Evolutionary conservation across 2,888 invertebrate genomes (phyloP).

Genomic region (Hecatera dysodea): DNA sequence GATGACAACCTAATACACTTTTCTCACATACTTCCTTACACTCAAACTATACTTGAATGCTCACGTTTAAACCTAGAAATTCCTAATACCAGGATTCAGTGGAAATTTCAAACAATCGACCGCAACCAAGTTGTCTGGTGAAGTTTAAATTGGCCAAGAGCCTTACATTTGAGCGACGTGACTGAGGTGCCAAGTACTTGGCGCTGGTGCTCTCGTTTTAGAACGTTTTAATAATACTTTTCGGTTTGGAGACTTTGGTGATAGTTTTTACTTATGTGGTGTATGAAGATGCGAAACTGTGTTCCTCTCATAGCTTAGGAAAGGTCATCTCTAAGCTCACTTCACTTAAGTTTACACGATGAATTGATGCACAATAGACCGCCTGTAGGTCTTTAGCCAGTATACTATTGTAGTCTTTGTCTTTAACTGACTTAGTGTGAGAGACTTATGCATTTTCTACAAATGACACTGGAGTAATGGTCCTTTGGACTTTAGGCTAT

Average conservation of each 20-base stretch:
- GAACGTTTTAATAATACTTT: slow-evolving; percentile 22
- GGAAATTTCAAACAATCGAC: slow-evolving; percentile 57
- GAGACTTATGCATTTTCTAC: too few relatives aligned
- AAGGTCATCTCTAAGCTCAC: too few relatives aligned
- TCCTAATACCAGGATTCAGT: slow-evolving; percentile 34
- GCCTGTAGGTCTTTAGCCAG: too few relatives aligned
- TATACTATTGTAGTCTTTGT: too few relatives aligned
- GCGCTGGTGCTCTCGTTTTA: slow-evolving; percentile 12
- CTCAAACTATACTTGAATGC: slow-evolving; percentile 5
- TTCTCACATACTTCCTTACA: not conserved
- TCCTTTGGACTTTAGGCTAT: too few relatives aligned
- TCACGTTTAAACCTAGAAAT: slow-evolving; percentile 41
- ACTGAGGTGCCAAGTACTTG: slow-evolving; percentile 46
- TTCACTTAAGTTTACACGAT: too few relatives aligned
- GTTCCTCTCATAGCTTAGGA: too few relatives aligned
- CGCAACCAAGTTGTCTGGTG: slow-evolving; percentile 54
- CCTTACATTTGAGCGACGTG: slow-evolving; percentile 62
- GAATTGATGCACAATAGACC: too few relatives aligned
- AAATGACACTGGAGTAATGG: too few relatives aligned
- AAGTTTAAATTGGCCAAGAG: slow-evolving; percentile 82
- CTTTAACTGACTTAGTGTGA: too few relatives aligned
- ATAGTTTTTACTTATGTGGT: not conserved
- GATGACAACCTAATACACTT: not conserved
- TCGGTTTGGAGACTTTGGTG: not conserved
- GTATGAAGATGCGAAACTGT: not conserved